A percentile compares a stretch with the other conserved stretches of the same genome.
These are phyloP conservation scores for Champsocephalus gunnari DNA, from an alignment of 2,797 vertebrate species.

Conservation along the genomic window DNA sequence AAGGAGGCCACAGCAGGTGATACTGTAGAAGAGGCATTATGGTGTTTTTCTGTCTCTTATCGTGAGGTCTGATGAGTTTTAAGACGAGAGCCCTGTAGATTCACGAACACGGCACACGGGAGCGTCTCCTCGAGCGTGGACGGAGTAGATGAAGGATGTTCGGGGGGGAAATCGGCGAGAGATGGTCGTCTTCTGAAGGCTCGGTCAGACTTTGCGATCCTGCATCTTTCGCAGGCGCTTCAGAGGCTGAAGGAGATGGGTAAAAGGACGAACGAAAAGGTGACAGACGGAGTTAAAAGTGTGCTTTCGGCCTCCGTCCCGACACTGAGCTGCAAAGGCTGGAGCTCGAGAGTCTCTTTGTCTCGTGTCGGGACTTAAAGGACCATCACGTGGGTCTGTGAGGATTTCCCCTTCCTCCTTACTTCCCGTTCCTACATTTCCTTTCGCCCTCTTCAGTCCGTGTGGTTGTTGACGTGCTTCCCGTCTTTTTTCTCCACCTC, in stretches of 20 bases:
- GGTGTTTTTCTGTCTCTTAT: slow-evolving; percentile 73
- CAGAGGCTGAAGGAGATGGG: slow-evolving; percentile 72
- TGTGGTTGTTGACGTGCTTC: slow-evolving; percentile 81
- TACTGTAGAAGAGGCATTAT: slow-evolving; percentile 79
- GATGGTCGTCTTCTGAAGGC: slow-evolving; percentile 33
- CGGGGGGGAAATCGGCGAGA: not conserved
- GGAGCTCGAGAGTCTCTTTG: slow-evolving; percentile 56
- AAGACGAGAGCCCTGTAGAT: slow-evolving; percentile 73
- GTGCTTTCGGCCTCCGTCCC: slow-evolving; percentile 63
- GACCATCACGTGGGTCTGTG: slow-evolving; percentile 23
- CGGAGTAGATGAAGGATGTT: slow-evolving; percentile 19
- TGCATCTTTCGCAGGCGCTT: slow-evolving; percentile 80
- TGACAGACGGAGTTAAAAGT: slow-evolving; percentile 52
- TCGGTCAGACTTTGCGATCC: slow-evolving; percentile 34
- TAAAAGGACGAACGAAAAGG: not conserved
- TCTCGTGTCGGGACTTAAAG: slow-evolving; percentile 48
- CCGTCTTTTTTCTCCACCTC: slow-evolving; percentile 37
- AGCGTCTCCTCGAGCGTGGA: slow-evolving; percentile 37
- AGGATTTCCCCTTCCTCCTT: slow-evolving; percentile 42
- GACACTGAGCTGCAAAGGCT: slow-evolving; percentile 55
- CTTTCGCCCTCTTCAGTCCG: slow-evolving; percentile 72
- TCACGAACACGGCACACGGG: slow-evolving; percentile 35
- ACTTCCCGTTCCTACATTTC: slow-evolving; percentile 22
- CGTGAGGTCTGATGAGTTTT: slow-evolving; percentile 70
- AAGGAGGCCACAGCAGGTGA: slow-evolving; percentile 80